Base-by-base conservation (phyloP, 1,140 invertebrate genomes). In the Nilaparvata lugens region DNA sequence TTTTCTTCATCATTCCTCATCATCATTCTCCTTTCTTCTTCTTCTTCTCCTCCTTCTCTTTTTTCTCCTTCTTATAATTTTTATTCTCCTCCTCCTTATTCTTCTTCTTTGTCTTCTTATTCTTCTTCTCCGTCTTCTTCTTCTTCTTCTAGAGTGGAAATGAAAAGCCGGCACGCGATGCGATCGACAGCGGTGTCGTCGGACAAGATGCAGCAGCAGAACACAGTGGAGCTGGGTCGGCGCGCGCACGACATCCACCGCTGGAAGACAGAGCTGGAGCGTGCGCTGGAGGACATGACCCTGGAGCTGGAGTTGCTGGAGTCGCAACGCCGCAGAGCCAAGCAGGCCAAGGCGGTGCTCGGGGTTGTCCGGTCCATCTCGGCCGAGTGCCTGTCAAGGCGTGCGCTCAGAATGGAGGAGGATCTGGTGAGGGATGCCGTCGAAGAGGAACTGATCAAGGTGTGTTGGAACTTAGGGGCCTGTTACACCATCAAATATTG, bases 351-450 rank as follows among this genome's bases (percentile, higher is more conserved):
- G 1, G 77, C 79, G 21, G 77, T 84, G 0, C 68, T 88, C 0
- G 79, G 80, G 7, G 51, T 65, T 4, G 59, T 66, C 18, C 61
- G 56, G 11, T 64, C 60, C 9, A 70, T 70, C 68, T 79, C 79
- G 0, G 77, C 74, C 60, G 88, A 91, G 70, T 89, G 87, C 72
- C 72, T 94, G 19, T 84, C 89, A 53, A 78, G 87, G 57, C 78
- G 91, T 28, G 81, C 85, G 11, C 83, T 81, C 23, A 78, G 91
- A 52, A 78, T 88, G 35, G 85, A 88, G 62, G 81, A 85, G 0
- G 91, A 94, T 74, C 72, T 92, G 28, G 87, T 91, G 0, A 77
- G 87, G 23, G 91, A 95, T 70, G 74, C 83, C 52, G 84, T 89
- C 2, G 90, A 94, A 73, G 82, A 89, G 64, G 87, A 90, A 70